Base-by-base conservation (phyloP, 1,140 invertebrate genomes). In the Lepidurus arcticus region DNA sequence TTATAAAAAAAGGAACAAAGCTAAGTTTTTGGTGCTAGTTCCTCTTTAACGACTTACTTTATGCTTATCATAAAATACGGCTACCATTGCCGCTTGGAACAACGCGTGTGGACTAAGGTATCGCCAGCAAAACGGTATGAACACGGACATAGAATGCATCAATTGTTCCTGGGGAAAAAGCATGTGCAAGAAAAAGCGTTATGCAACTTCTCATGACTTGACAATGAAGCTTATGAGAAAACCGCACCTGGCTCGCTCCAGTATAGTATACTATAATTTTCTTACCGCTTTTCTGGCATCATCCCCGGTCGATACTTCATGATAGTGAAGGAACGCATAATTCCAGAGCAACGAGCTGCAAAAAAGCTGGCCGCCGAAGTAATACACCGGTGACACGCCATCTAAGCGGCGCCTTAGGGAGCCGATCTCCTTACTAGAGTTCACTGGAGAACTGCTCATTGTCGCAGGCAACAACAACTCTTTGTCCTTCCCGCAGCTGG, bases 301-400 rank as follows among this genome's bases (percentile, higher is more conserved):
- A 21, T 65, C 53, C 16, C 53, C 53, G n/a, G 53, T 65, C 53
- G 53, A 65, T 65, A 65, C 53, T 65, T 65, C n/a, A 65, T 65
- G 53, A 5, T 65, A 65, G 7, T 65, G 53, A 13, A 65, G 53
- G 53, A 65, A 65, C 53, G 53, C 53, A 21, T 65, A 65, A 65
- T 65, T 65, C 53, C 53, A 65, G 53, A 65, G 53, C 53, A 65
- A 65, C 13, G 53, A 65, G 21, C 53, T 65, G 13, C 53, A 65
- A 21, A 65, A 65, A 65, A 65, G 53, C 13, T n/a, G 53, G 53
- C 53, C 53, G 13, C 53, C 53, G n/a, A 65, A 65, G 13, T 65
- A 65, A 65, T n/a, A 65, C 7, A 65, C 53, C 8, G 53, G 53
- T 7, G 53, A 65, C 16, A 16, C 21, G 53, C 53, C 34, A 34